A percentile compares a stretch with the other conserved stretches of the same genome.
These are phyloP conservation scores for Tuta absoluta DNA, from an alignment of 2,888 invertebrate species.

Conservation along the genomic window DNA sequence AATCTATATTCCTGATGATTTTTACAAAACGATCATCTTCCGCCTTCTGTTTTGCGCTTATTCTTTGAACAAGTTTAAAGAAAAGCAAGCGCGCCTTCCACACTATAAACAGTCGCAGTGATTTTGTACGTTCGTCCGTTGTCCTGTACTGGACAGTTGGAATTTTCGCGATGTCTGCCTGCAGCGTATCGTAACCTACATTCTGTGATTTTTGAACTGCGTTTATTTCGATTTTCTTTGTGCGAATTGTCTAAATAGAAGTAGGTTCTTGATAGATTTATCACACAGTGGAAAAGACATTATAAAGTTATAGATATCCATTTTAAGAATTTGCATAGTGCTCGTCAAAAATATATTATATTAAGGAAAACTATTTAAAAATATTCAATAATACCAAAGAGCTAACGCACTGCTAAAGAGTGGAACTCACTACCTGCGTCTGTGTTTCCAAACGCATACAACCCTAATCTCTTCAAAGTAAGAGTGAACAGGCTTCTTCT, in stretches of 20 bases:
- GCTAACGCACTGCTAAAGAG: too few species aligned
- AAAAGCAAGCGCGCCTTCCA: neutral
- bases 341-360: too few species aligned
- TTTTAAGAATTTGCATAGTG: too few species aligned
- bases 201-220: slow-evolving; percentile 2
- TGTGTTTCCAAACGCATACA: too few species aligned
- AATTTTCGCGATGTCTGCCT: slow-evolving; percentile 9
- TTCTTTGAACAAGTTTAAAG: neutral
- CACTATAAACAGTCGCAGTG: slow-evolving; percentile 11
- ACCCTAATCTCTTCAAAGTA: too few species aligned
- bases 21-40: neutral
- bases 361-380: too few species aligned
- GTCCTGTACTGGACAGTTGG: slow-evolving; percentile 2
- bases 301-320: too few species aligned
- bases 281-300: too few species aligned
- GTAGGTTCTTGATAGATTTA: neutral
- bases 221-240: neutral
- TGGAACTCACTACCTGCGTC: too few species aligned
- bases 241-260: neutral
- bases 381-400: too few species aligned
- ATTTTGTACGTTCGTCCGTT: slow-evolving; percentile 13
- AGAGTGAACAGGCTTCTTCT: too few species aligned
- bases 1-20: too few species aligned
- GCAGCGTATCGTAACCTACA: neutral
- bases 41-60: neutral